Base-by-base conservation (phyloP, 2,888 invertebrate species). In the Epicampocera succincta region DNA sequence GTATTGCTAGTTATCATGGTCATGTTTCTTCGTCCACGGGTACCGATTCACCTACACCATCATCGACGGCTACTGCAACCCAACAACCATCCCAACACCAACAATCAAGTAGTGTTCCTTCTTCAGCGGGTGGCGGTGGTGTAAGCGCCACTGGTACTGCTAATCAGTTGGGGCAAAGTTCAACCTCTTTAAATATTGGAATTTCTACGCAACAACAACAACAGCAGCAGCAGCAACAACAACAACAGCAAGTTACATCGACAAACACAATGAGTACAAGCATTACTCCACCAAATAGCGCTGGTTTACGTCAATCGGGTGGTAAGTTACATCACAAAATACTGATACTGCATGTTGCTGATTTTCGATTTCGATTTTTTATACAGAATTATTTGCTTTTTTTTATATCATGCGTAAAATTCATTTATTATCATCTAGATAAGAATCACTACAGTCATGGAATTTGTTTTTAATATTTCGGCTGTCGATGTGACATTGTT, bases 201-300 rank as follows among this genome's bases (percentile, higher is more conserved):
- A 74, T 29, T 29, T 61, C 71, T 25, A 56, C 61, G 21, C 80
- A 74, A n/a, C 80, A 81, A 40, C 82, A 78, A 17, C 85, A 84
- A 25, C 60, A n/a, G 38, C 80, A 74, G 19, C 80, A 80, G 44
- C 82, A 77, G n/a, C 85, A 84, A 25, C 89, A 89, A 50, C 79
- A 87, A 61, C 89, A 88, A 75, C 80, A 83, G 25, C 80, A 85
- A n/a, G 79, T 85, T 88, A 56, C 78, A 88, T 69, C 82, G 86
- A 74, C 89, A 86, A 79, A 84, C 80, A 85, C 79, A 65, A 85
- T 86, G 48, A 85, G 85, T 61, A 85, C 87, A 54, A 89, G 87
- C 68, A 87, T 87, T 79, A 90, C 90, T 77, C 90, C 90, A 48
- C 90, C 90, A 1, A 89, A 88, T 68, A 90, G 90, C 66, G 90